Evolutionary conservation across 2,113 vertebrate species (phyloP), one percentile per base, ranked within the genome.

Genomic region (Isichthys henryi): DNA sequence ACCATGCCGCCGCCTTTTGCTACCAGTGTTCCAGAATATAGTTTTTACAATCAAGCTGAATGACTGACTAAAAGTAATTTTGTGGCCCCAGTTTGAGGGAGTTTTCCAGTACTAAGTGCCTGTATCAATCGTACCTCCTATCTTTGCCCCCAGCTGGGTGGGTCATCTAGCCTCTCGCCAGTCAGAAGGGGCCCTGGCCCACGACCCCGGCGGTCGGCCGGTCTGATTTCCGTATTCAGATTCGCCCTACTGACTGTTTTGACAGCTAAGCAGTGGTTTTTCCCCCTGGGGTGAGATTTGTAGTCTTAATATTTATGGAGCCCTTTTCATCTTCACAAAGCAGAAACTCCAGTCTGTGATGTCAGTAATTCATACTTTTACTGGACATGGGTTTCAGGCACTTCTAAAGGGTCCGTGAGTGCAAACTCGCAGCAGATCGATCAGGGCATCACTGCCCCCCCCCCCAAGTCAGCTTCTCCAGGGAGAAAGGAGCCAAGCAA

Each of bases 291-390:
- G 74, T 70, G 62, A 70, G 62, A 43, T 80, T 80, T 39, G 74
- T 43, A 80, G 31, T 80, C 35, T 35, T 80, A 80, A 80, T 80
- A 80, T 80, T 80, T 80, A 70, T 80, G 31, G 74, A 35, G 35
- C 35, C 17, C 35, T 80, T 80, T 80, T 80, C 35, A 80, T 70
- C 62, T 70, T 70, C 62, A 31, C 62, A 11, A 70, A 70, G 62
- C 62, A 70, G 62, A 70, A 70, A 70, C 62, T 27, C 62, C 62
- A 70, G 62, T 70, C 62, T 70, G 27, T 27, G 62, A 70, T 70
- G 62, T 70, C 62, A 70, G 62, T 70, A 70, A 70, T 70, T 70
- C 62, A 70, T 70, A 70, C 62, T 70, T 70, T 70, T 70, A 70
- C 62, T 70, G 62, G 62, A 80, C 74, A 35, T 15, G 74, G 15